Evolutionary conservation across 2,113 vertebrate genomes (phyloP), one percentile per base, ranked within the genome.

Genomic region (Himantopus leucocephalus): DNA sequence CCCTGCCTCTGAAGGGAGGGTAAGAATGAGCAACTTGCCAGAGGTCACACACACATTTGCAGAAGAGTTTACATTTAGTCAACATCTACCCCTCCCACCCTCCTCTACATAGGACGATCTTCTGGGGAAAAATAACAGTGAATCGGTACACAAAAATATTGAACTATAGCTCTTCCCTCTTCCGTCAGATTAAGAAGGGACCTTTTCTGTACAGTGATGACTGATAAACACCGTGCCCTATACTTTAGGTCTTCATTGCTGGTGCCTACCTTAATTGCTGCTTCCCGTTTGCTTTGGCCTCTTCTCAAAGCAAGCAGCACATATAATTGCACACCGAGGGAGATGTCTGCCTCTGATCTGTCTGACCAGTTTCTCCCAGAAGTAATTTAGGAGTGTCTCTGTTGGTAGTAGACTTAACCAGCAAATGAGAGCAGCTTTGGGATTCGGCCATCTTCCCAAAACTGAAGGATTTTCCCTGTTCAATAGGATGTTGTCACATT

Each of bases 261-360:
- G 35, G 43, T 90, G 56, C 78, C 66, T 67, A 10, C 90, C 62
- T 91, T 94, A 92, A 86, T 88, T 83, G 80, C 85, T 47, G 64
- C 53, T 95, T 80, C 75, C 87, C 24, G 12, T 89, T 91, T 92
- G 85, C 75, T 86, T 94, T 87, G 85, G 96, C 76, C 76, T 87
- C 72, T 39, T 58, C 89, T 95, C 96, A 96, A 96, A 95, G 92
- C 71, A 92, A 78, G 73, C 72, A 95, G 86, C 76, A 66, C 63
- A n/a, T 56, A 26, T 94, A 78, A 96, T 78, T 93, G 82, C 85
- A 84, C 58, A 34, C 4, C 0, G 16, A 81, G 79, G 58, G 88
- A 96, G 95, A 96, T 78, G 93, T 73, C 96, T 94, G 85, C 87
- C 90, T 96, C 82, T 90, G 92, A 97, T 96, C 92, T 82, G 80